phyloP scores from a whole-genome alignment of 2,797 vertebrate species.

The Balearica regulorum region DNA sequence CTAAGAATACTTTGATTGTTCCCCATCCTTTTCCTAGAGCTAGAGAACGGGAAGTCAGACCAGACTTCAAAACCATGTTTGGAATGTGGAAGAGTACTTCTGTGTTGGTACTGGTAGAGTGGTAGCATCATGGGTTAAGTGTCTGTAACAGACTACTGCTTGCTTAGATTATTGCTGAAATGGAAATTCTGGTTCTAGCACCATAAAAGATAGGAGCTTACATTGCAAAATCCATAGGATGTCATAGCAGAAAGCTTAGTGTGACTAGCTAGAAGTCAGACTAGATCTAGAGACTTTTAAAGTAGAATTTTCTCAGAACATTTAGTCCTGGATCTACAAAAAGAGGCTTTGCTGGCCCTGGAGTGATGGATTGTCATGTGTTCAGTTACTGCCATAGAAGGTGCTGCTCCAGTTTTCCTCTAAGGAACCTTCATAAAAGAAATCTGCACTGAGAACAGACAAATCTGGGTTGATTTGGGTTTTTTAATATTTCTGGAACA shows the following conservation, averaged over 20 bases:
- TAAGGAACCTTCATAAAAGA: slow-evolving; percentile 52
- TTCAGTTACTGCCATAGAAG: background rate
- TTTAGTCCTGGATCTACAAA: background rate
- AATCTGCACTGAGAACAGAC: slow-evolving; percentile 56
- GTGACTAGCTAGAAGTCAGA: too few species aligned
- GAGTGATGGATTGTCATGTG: background rate
- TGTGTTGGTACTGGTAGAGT: background rate
- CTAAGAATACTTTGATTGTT: background rate
- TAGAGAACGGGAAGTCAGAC: background rate
- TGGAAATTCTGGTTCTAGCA: background rate
- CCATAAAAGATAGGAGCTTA: background rate
- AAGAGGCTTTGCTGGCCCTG: background rate
- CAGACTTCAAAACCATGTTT: background rate
- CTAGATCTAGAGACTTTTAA: background rate
- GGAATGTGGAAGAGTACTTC: background rate
- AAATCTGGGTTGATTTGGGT: slow-evolving; percentile 18
- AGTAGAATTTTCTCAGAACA: background rate
- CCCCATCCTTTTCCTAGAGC: background rate
- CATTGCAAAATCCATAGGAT: background rate
- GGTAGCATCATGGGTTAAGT: background rate
- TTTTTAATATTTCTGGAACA: background rate
- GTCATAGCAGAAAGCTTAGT: background rate
- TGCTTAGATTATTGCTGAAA: background rate
- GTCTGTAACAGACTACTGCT: background rate
- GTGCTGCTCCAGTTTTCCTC: background rate